Evolutionary conservation across 2,888 invertebrate species (phyloP).

Genomic region (Anorthoa munda): DNA sequence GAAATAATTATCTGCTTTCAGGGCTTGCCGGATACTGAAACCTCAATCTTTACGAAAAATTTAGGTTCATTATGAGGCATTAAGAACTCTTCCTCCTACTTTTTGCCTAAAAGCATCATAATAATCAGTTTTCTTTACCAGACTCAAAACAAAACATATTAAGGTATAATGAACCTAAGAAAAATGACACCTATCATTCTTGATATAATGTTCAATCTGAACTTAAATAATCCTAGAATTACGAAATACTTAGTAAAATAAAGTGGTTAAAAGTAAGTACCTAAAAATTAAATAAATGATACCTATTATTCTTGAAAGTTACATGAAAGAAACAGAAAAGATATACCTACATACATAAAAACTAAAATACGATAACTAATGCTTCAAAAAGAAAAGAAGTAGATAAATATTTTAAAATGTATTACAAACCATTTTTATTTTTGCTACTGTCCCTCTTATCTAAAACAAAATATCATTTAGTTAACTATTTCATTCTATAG

Average conservation of each 20-base stretch:
- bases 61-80: background rate
- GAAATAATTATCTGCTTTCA: background rate
- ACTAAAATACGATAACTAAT: conserved; percentile 29
- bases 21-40: background rate
- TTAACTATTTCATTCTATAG: conserved; percentile 55
- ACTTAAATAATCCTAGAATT: background rate
- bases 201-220: background rate
- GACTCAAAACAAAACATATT: too few relatives aligned
- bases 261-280: background rate
- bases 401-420: conserved; percentile 52
- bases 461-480: conserved; percentile 62
- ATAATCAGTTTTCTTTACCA: conserved; percentile 7
- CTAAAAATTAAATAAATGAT: background rate
- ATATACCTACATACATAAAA: conserved; percentile 33
- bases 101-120: conserved; percentile 34
- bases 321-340: conserved; percentile 8
- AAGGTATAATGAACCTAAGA: too few relatives aligned
- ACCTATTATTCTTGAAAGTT: background rate
- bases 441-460: conserved; percentile 62
- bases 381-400: conserved; percentile 22
- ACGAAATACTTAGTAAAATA: background rate
- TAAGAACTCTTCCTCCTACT: background rate
- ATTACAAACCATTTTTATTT: conserved; percentile 63
- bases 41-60: background rate
- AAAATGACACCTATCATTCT: background rate